Base-by-base conservation (phyloP, 2,888 invertebrate species). In the Drosophila anomalata region DNA sequence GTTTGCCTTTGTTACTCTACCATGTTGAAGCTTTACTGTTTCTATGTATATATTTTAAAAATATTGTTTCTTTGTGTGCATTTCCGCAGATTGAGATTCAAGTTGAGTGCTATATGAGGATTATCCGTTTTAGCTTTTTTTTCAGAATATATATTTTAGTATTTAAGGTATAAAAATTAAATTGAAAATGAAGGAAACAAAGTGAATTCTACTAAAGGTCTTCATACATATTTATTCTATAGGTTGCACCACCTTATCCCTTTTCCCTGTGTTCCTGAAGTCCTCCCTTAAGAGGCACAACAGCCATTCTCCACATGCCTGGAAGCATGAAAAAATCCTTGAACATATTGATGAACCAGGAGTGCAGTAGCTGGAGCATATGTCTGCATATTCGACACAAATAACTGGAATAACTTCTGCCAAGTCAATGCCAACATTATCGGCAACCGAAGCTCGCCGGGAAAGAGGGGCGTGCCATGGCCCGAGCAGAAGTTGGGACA, bases 271-370 rank as follows among this genome's bases (percentile, higher is more conserved):
- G 33, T 33, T 11, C 33, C 12, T 7, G 5, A n/a, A 36, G 12
- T 39, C 42, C 11, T 20, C 17, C 9, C 20, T 14, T 17, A 31
- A 53, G 39, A 66, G 46, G 46, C 14, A 31, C n/a, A 31, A 22
- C 29, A 14, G 4, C 2, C n/a, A 22, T 14, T 54, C 9, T 44
- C 22, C 20, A 24, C n/a, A 20, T 66, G 53, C 65, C 82, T 74
- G 76, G 84, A 78, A 81, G 73, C 72, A 68, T 52, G 75, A 78
- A 77, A 82, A 90, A 89, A 90, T 90, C 90, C 90, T 90, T 90
- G 89, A 89, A 90, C 85, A 81, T 83, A 85, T 88, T 76, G 79
- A 72, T 76, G 69, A 75, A 89, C 79, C 89, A 90, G 89, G 90
- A 88, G 88, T 79, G 73, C 89, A 90, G 90, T 69, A 84, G 70